These are phyloP conservation scores for Psammodynastes pulverulentus DNA, from an alignment of 2,113 vertebrate genomes.

Conservation along the genomic window DNA sequence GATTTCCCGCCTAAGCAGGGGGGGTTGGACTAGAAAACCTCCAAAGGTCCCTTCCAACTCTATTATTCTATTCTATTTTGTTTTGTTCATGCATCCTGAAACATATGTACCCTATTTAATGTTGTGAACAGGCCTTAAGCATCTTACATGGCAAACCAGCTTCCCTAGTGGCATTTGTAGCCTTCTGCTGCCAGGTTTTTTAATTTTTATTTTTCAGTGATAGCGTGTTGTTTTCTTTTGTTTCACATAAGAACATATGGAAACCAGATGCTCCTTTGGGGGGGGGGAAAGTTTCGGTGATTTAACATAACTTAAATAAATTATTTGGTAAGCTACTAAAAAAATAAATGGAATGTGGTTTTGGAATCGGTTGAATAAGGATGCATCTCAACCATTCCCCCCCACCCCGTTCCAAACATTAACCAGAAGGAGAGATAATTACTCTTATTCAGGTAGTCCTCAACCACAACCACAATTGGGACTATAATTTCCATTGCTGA, in stretches of 20 bases:
- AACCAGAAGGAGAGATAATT: not conserved
- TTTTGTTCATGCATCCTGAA: not conserved
- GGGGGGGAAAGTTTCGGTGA: slow-evolving; percentile 9
- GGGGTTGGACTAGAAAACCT: no score
- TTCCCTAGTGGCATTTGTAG: slow-evolving; percentile 14
- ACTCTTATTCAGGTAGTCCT: not conserved
- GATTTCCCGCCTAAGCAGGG: no score
- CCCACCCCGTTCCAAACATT: not conserved
- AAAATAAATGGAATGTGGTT: not conserved
- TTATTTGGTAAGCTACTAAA: slow-evolving; percentile 54
- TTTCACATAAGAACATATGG: slow-evolving; percentile 58
- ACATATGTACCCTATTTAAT: not conserved
- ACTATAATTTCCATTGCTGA: no score
- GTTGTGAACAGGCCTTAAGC: not conserved
- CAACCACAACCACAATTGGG: not conserved
- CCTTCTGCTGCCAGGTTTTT: slow-evolving; percentile 48
- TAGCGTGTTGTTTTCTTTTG: slow-evolving; percentile 18
- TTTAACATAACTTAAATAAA: slow-evolving; percentile 47
- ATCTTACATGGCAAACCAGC: not conserved
- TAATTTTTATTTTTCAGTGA: slow-evolving; percentile 56
- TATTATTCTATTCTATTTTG: not conserved
- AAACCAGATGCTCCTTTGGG: slow-evolving; percentile 67
- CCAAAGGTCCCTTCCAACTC: no score
- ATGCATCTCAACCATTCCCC: not conserved
- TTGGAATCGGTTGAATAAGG: not conserved